Base-by-base conservation (phyloP, 2,797 vertebrate genomes). In the Characodon lateralis region DNA sequence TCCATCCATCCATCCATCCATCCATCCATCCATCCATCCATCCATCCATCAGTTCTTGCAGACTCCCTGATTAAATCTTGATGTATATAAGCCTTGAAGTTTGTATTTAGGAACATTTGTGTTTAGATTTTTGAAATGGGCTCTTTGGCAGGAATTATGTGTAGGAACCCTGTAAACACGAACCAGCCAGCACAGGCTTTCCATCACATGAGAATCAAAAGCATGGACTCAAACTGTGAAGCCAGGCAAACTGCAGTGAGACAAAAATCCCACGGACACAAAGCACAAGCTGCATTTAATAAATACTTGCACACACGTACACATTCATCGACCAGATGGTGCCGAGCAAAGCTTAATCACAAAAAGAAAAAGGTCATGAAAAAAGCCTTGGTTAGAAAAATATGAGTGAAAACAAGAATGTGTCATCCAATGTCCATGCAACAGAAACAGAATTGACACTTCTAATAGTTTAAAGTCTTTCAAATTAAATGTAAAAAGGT, bases 371-470 rank as follows among this genome's bases (percentile, higher is more conserved):
- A 24, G 59, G 2, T 70, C 12, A 73, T 3, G 74, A 48, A 68
- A 0, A 66, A 39, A 77, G 76, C 10, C 56, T 73, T 72, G 58
- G 24, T 41, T 31, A 69, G 24, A 84, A 70, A 78, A 48, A 82
- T 81, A 78, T 31, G 39, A 31, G 35, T 84, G 77, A 83, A 63
- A 68, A 83, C 56, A 56, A 63, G 79, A 53, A 74, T 43, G 70
- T 74, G 76, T 84, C 58, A 72, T 84, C 71, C 9, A 26, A 75
- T 87, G 85, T 85, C 80, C 92, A 93, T 93, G 93, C 92, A 93
- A 89, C 77, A 75, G 58, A 83, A 81, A 84, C 86, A 86, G 73
- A 61, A 58, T 78, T 82, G 70, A 73, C 5, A 50, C 20, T 56
- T 85, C 53, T 76, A 50, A 82, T 74, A 71, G 63, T 39, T 53